phyloP scores from a whole-genome alignment of 2,888 invertebrate genomes.

The Zeuzera pyrina region DNA sequence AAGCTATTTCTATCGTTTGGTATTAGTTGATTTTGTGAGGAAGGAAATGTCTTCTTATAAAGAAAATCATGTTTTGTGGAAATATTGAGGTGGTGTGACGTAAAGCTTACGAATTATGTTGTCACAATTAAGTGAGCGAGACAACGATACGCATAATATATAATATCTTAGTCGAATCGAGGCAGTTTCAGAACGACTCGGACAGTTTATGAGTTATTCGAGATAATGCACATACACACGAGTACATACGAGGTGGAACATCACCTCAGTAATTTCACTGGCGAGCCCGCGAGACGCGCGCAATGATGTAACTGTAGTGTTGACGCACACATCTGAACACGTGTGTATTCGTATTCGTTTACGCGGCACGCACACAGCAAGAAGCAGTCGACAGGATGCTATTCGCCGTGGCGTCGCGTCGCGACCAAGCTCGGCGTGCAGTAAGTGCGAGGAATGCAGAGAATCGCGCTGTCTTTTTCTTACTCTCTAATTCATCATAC shows the following conservation, averaged over 20 bases:
- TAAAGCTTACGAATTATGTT: too few relatives aligned
- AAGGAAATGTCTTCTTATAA: slow-evolving; percentile 37
- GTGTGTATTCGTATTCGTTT: slow-evolving; percentile 38
- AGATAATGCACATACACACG: too few relatives aligned
- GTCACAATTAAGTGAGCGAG: too few relatives aligned
- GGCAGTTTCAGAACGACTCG: too few relatives aligned
- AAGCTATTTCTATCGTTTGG: too few relatives aligned
- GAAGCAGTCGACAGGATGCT: slow-evolving; percentile 81
- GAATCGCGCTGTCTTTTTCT: slow-evolving; percentile 40
- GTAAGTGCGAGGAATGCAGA: slow-evolving; percentile 84
- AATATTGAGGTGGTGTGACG: slow-evolving; percentile 19
- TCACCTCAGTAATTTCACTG: slow-evolving; percentile 2
- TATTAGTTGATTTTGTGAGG: slow-evolving; percentile 22
- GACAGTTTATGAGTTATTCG: too few relatives aligned
- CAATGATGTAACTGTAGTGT: too few relatives aligned
- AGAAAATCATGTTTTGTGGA: slow-evolving; percentile 23
- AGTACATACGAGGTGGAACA: too few relatives aligned
- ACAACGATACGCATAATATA: too few relatives aligned
- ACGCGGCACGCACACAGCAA: slow-evolving; percentile 69
- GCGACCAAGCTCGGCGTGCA: slow-evolving; percentile 96
- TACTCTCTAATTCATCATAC: slow-evolving; percentile 41
- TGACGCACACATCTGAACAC: slow-evolving; percentile 61
- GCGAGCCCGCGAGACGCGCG: slow-evolving; percentile 6
- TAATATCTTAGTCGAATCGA: too few relatives aligned
- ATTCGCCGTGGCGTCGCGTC: slow-evolving; percentile 94